These are phyloP conservation scores for Drosophila nigrodunni DNA, from an alignment of 1,140 invertebrate genomes.

Conservation along the genomic window DNA sequence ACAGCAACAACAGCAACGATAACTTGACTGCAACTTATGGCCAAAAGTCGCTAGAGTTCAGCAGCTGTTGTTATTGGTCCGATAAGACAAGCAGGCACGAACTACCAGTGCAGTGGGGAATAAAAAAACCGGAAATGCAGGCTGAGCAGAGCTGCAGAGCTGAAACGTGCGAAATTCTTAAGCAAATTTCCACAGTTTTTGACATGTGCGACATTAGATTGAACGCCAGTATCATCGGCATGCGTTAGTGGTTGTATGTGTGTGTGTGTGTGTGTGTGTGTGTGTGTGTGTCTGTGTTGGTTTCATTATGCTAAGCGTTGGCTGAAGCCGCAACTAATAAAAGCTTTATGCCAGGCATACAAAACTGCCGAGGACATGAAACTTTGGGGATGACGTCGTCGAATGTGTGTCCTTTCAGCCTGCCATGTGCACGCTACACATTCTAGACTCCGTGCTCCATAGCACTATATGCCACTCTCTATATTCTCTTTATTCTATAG, in stretches of 20 bases:
- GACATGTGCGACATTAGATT: slow-evolving; percentile 79
- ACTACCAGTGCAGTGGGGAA: not conserved
- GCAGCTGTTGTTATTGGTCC: slow-evolving; percentile 66
- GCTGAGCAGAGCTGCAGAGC: not conserved
- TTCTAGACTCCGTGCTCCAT: not conserved
- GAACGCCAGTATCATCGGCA: slow-evolving; percentile 63
- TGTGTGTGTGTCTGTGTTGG: slow-evolving; percentile 19
- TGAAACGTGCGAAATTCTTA: slow-evolving; percentile 68
- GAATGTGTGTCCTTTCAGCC: slow-evolving; percentile 23
- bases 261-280: slow-evolving; percentile 18
- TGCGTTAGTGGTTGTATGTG: slow-evolving; percentile 3
- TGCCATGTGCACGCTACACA: slow-evolving; percentile 19
- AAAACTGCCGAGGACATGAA: slow-evolving; percentile 14
- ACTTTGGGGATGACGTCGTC: slow-evolving; percentile 8
- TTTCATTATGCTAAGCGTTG: slow-evolving; percentile 62
- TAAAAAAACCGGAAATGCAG: slow-evolving; percentile 21
- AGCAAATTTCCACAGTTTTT: slow-evolving; percentile 73
- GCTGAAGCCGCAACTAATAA: slow-evolving; percentile 68
- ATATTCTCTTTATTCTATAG: slow-evolving; percentile 8
- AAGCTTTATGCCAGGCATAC: slow-evolving; percentile 58
- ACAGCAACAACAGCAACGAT: slow-evolving; percentile 8
- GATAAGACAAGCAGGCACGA: slow-evolving; percentile 70
- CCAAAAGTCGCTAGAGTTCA: slow-evolving; percentile 15
- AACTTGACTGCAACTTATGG: slow-evolving; percentile 48
- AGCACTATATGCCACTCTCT: not conserved